Evolutionary conservation across 2,888 invertebrate genomes (phyloP), one percentile per base, ranked within the genome.

Genomic region (Mechanitis mazaeus): DNA sequence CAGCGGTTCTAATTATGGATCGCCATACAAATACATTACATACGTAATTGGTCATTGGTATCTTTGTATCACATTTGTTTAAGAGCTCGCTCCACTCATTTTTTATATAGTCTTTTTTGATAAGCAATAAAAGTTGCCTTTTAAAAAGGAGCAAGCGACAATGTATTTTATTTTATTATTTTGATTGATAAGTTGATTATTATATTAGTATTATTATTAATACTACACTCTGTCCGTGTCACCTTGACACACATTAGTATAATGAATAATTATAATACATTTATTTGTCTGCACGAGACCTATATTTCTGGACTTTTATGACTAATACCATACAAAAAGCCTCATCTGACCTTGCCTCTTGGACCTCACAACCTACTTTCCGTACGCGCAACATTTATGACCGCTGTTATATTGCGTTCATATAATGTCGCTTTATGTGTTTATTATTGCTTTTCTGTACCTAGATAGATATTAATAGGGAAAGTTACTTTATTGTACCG

Each of bases 311-410:
- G 47, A 7, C 50, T 50, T 50, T 57, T 60, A 50, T 56, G 35
- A 42, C 57, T 56, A 47, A 55, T 35, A 31, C 47, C 56, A 56
- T 57, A 62, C 69, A 60, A 69, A 69, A 72, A 71, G 68, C 69
- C 64, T 68, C 54, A n/a, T n/a, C 62, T 69, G 72, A 73, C 75
- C 75, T 75, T 71, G 73, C 65, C 64, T 67, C 64, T 64, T 65
- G 69, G 70, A 70, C 72, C 71, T 61, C 72, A 71, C 71, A 72
- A 68, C 69, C 64, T 64, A 64, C 67, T 63, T 66, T 66, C 55
- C 60, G 64, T 68, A 68, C 57, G 59, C 59, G 61, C 58, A 64
- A 59, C 62, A 63, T 66, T 64, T 66, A 64, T 59, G 62, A 60
- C 62, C 58, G 60, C 58, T 58, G 54, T 57, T 62, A 64, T 64